phyloP scores from a whole-genome alignment of 2,113 vertebrate species.

The Cranoglanis bouderius region DNA sequence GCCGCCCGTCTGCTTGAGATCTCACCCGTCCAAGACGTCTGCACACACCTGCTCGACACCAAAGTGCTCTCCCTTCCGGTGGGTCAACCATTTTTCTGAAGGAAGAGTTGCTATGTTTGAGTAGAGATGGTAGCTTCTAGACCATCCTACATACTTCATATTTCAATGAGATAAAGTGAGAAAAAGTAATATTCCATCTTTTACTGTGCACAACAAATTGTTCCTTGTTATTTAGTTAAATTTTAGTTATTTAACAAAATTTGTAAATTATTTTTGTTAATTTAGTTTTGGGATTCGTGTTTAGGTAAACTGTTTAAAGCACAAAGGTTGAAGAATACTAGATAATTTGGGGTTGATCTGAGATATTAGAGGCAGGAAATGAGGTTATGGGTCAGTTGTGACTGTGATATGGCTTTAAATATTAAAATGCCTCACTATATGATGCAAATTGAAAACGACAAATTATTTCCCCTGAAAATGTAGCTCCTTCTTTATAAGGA shows the following conservation, averaged over 20 bases:
- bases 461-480: not conserved
- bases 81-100: slow-evolving; percentile 7
- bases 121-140: not conserved
- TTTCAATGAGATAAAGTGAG: not conserved
- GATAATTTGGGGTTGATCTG: not conserved
- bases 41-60: slow-evolving; percentile 94
- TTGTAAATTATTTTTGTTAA: not conserved
- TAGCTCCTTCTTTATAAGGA: not conserved
- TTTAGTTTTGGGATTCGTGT: not conserved
- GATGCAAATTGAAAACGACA: not conserved
- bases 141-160: not conserved
- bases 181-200: not conserved
- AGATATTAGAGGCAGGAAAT: not conserved
- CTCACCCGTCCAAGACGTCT: slow-evolving; percentile 90
- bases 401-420: not conserved
- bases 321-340: not conserved
- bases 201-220: not conserved
- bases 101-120: not conserved
- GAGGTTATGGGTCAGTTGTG: not conserved
- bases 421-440: not conserved
- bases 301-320: not conserved
- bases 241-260: not conserved
- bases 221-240: not conserved
- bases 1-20: slow-evolving; percentile 94
- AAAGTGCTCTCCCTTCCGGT: slow-evolving; percentile 90